Evolutionary conservation across 2,888 invertebrate species (phyloP).

Genomic region (Microdon myrmicae): DNA sequence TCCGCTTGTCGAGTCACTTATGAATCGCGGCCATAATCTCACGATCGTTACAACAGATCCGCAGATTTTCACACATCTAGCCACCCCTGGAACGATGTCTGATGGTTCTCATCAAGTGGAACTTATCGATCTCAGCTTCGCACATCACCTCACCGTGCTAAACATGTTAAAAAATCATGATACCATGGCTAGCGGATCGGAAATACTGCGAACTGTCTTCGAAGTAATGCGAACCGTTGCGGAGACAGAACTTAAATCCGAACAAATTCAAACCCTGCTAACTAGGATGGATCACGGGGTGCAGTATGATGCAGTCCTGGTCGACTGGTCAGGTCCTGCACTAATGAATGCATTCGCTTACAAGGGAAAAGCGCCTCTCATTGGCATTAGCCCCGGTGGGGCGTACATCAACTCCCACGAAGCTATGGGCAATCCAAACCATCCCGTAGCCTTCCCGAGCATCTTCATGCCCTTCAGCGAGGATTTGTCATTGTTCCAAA

Average conservation of each 20-base stretch:
- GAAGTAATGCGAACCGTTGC: constrained; percentile 54
- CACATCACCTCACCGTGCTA: constrained; percentile 53
- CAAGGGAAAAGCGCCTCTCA: constrained; percentile 70
- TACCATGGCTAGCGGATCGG: constrained; percentile 52
- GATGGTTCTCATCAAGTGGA: constrained; percentile 57
- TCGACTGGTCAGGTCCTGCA: constrained; percentile 70
- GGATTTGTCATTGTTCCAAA: constrained; percentile 66
- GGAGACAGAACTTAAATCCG: constrained; percentile 55
- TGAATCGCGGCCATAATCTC: constrained; percentile 67
- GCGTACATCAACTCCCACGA: constrained; percentile 69
- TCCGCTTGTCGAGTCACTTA: constrained; percentile 66
- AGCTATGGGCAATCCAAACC: constrained; percentile 69
- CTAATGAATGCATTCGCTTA: constrained; percentile 69
- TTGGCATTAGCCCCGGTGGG: constrained; percentile 69
- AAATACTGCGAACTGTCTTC: constrained; percentile 55
- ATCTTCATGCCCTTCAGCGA: constrained; percentile 67
- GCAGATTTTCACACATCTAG: constrained; percentile 59
- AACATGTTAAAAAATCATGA: constrained; percentile 52
- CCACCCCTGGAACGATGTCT: neutral
- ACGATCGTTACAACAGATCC: constrained; percentile 68
- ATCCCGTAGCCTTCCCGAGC: constrained; percentile 69
- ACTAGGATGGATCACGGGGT: constrained; percentile 55
- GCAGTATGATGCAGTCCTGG: constrained; percentile 71
- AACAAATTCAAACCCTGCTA: constrained; percentile 55
- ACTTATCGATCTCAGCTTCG: constrained; percentile 63